A percentile compares a stretch with the other conserved stretches of the same genome.
These are phyloP conservation scores for Leptothorax acervorum DNA, from an alignment of 2,888 invertebrate species.

Conservation along the genomic window DNA sequence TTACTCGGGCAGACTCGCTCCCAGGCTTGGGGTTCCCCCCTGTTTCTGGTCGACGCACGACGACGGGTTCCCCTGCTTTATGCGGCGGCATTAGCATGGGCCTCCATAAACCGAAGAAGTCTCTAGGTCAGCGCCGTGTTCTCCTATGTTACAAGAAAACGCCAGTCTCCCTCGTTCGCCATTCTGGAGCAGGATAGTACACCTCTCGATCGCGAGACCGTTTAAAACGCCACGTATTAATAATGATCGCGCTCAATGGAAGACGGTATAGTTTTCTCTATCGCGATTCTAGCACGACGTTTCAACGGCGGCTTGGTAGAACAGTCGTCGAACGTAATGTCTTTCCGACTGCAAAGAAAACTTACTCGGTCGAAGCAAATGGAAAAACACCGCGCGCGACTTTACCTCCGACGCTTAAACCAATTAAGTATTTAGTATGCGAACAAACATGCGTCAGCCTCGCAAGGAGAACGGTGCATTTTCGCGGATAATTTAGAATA, in stretches of 20 bases:
- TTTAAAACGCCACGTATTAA: not conserved
- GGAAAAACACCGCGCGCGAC: not conserved
- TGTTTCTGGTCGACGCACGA: slow-evolving; percentile 63
- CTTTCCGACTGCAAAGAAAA: not conserved
- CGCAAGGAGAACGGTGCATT: not conserved
- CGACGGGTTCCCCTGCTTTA: slow-evolving; percentile 64
- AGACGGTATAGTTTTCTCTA: not conserved
- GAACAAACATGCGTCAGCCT: slow-evolving; percentile 15
- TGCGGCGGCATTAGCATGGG: slow-evolving; percentile 78
- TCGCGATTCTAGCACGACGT: not conserved
- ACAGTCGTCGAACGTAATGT: not conserved
- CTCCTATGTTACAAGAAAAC: slow-evolving; percentile 35
- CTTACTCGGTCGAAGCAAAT: not conserved
- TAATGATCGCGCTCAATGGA: slow-evolving; percentile 1
- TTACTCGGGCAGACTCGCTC: slow-evolving; percentile 84
- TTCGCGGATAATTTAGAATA: not conserved
- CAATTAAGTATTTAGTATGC: not conserved
- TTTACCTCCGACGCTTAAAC: not conserved
- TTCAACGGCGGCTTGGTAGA: not conserved
- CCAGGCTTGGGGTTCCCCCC: slow-evolving; percentile 74
- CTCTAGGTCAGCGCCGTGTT: slow-evolving; percentile 82
- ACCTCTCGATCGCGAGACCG: not conserved
- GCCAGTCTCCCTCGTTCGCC: slow-evolving; percentile 19
- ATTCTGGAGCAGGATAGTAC: not conserved
- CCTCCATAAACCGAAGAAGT: slow-evolving; percentile 80